These are phyloP conservation scores for Phymorhynchus buccinoides DNA, from an alignment of 1,140 invertebrate species.

Conservation along the genomic window DNA sequence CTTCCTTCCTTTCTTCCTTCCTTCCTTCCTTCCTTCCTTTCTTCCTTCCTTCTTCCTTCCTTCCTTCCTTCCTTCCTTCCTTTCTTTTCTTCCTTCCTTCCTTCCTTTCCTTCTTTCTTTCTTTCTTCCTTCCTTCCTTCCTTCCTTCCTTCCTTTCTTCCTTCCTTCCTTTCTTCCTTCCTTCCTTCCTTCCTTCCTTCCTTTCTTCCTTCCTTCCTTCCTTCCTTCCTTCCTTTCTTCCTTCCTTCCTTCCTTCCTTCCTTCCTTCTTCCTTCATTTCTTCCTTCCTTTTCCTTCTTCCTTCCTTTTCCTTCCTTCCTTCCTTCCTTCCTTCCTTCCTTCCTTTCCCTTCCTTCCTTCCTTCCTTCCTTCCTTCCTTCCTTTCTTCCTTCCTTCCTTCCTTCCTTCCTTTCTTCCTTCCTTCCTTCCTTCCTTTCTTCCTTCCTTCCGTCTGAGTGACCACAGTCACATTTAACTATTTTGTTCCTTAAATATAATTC, in stretches of 20 bases:
- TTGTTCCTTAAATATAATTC: no score
- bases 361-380: conserved; percentile 1
- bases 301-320: no score
- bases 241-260: not conserved
- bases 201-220: no score
- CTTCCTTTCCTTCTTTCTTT: not conserved
- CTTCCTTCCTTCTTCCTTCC: not conserved
- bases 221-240: not conserved
- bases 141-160: not conserved
- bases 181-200: no score
- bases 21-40: not conserved
- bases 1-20: not conserved
- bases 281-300: not conserved
- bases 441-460: no score
- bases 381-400: no score
- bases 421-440: no score
- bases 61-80: not conserved
- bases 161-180: not conserved
- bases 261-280: not conserved
- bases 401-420: no score
- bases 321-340: no score
- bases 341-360: not conserved
- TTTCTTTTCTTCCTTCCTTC: not conserved
- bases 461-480: no score
- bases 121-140: not conserved